These are phyloP conservation scores for Polyommatus iphigenia DNA, from an alignment of 2,888 invertebrate genomes.

Conservation along the genomic window DNA sequence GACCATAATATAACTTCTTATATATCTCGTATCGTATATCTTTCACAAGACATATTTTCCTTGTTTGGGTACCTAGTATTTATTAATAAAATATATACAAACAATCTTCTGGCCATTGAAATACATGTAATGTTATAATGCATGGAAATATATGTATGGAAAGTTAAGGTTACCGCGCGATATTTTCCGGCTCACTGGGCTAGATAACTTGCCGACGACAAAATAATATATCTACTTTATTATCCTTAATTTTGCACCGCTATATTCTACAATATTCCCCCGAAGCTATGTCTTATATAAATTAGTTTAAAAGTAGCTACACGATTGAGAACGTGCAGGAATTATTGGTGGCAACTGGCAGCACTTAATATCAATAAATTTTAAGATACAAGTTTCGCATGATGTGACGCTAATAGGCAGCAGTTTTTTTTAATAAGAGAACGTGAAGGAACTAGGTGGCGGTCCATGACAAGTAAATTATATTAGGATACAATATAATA, in stretches of 20 bases:
- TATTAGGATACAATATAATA: no score
- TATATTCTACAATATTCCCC: neutral
- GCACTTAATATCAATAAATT: no score
- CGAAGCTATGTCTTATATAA: neutral
- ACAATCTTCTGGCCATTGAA: neutral
- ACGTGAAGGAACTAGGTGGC: no score
- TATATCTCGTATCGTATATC: neutral
- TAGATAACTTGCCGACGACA: conserved; percentile 40
- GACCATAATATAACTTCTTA: no score
- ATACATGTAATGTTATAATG: conserved; percentile 8
- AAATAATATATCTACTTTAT: conserved; percentile 18
- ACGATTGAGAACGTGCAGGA: no score
- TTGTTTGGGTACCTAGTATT: neutral
- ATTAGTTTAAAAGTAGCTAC: no score
- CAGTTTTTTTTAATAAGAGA: no score
- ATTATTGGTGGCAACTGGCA: no score
- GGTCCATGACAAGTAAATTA: no score
- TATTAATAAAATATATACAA: neutral
- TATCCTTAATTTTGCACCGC: neutral
- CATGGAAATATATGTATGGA: conserved; percentile 22
- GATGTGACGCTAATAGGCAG: no score
- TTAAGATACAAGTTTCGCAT: no score
- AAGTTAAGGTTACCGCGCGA: conserved; percentile 29
- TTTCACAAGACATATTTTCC: neutral
- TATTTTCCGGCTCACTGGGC: conserved; percentile 42